phyloP scores from a whole-genome alignment of 2,888 invertebrate genomes.

The Callimorpha dominula region DNA sequence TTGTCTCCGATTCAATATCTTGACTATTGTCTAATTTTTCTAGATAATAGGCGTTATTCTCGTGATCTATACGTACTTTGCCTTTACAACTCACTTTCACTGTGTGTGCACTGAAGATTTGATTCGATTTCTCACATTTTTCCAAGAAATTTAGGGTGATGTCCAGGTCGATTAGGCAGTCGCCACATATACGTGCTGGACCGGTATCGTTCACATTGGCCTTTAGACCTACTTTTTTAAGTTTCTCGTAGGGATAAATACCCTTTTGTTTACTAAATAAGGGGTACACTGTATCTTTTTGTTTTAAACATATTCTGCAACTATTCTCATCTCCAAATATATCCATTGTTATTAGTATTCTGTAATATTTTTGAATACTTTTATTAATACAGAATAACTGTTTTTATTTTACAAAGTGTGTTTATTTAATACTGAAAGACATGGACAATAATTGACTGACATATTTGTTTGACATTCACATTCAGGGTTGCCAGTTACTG shows the following conservation, averaged over 20 bases:
- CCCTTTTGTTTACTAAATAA: slow-evolving; percentile 59
- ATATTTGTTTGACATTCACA: neutral
- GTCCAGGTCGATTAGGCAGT: slow-evolving; percentile 66
- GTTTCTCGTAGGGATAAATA: slow-evolving; percentile 59
- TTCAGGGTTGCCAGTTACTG: neutral
- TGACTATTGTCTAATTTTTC: slow-evolving; percentile 23
- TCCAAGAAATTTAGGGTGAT: slow-evolving; percentile 63
- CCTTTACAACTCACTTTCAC: neutral
- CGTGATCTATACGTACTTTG: slow-evolving; percentile 3
- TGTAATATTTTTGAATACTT: neutral
- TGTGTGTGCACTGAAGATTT: slow-evolving; percentile 45
- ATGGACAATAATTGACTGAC: neutral
- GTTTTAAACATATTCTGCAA: slow-evolving; percentile 68
- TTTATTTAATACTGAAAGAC: neutral
- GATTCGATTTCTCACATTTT: slow-evolving; percentile 65
- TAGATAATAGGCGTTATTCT: slow-evolving; percentile 6
- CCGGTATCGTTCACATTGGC: slow-evolving; percentile 59
- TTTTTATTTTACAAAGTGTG: neutral
- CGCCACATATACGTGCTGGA: slow-evolving; percentile 64
- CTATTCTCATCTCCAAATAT: slow-evolving; percentile 47
- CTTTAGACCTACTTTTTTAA: slow-evolving; percentile 59
- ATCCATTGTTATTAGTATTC: slow-evolving; percentile 43
- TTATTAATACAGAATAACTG: neutral
- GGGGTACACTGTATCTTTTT: slow-evolving; percentile 59
- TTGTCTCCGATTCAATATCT: slow-evolving; percentile 22